Conservation (phyloP, 2,888 invertebrate genomes). For the Nymphalis polychloros region DNA sequence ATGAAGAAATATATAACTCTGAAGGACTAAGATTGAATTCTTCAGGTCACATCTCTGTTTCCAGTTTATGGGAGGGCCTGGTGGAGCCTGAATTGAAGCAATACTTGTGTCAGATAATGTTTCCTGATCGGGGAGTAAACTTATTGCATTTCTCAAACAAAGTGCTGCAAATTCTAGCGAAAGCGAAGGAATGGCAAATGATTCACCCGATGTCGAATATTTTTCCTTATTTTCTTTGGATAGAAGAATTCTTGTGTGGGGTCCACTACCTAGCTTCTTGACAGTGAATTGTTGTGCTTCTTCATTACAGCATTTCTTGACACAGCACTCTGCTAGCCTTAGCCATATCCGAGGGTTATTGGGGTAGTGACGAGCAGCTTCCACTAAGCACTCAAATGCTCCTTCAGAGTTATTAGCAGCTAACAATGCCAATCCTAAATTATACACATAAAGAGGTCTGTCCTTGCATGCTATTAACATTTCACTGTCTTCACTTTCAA, state of each 20-base stretch:
- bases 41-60: slow-evolving; percentile 83
- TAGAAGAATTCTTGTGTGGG: slow-evolving; percentile 69
- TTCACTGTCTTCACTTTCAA: slow-evolving; percentile 70
- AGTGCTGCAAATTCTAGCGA: slow-evolving; percentile 94
- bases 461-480: slow-evolving; percentile 70
- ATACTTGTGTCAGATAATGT: slow-evolving; percentile 59
- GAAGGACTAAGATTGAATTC: slow-evolving; percentile 87
- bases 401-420: slow-evolving; percentile 89
- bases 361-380: slow-evolving; percentile 92
- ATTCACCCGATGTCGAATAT: slow-evolving; percentile 82
- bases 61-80: slow-evolving; percentile 84
- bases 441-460: slow-evolving; percentile 87
- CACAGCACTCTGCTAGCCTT: slow-evolving; percentile 95
- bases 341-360: slow-evolving; percentile 96
- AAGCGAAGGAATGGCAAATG: slow-evolving; percentile 92
- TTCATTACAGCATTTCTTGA: slow-evolving; percentile 84
- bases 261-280: slow-evolving; percentile 72
- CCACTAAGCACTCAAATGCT: slow-evolving; percentile 95
- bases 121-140: slow-evolving; percentile 84
- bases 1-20: slow-evolving; percentile 92
- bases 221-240: slow-evolving; percentile 69
- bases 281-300: slow-evolving; percentile 72
- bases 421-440: slow-evolving; percentile 91
- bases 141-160: slow-evolving; percentile 92
- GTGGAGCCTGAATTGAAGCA: slow-evolving; percentile 76